phyloP scores from a whole-genome alignment of 2,888 invertebrate species.

The Cinara cedri region DNA sequence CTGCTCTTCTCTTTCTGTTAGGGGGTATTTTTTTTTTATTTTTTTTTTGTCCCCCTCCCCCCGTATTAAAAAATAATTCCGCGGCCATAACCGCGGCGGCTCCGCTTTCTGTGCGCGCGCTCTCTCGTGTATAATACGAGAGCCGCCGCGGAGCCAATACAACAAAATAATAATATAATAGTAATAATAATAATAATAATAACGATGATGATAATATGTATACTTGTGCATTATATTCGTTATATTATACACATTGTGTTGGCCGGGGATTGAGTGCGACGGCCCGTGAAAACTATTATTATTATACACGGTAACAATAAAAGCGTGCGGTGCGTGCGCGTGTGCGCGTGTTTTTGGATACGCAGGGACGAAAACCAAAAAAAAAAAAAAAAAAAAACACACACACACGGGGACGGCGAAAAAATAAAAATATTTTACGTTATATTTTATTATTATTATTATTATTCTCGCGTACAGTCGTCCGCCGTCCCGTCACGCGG shows the following conservation, averaged over 20 bases:
- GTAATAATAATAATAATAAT: too few species aligned
- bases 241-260: conserved; percentile 40
- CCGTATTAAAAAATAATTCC: conserved; percentile 51
- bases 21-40: background rate
- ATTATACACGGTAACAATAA: too few species aligned
- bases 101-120: too few species aligned
- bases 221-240: conserved; percentile 5
- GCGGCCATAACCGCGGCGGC: conserved; percentile 39
- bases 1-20: background rate
- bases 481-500: conserved; percentile 6
- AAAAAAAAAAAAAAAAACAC: background rate
- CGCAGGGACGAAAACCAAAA: background rate
- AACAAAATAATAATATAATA: too few species aligned
- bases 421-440: conserved; percentile 22
- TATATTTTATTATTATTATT: conserved; percentile 52
- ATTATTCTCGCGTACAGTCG: background rate
- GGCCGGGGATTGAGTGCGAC: conserved; percentile 49
- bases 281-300: conserved; percentile 51
- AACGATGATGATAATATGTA: too few species aligned
- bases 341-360: conserved; percentile 10
- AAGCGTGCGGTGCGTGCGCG: conserved; percentile 31
- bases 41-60: conserved; percentile 9
- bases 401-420: background rate
- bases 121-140: too few species aligned
- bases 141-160: too few species aligned